Evolutionary conservation across 2,888 invertebrate genomes (phyloP).

Genomic region (Lagria hirta): DNA sequence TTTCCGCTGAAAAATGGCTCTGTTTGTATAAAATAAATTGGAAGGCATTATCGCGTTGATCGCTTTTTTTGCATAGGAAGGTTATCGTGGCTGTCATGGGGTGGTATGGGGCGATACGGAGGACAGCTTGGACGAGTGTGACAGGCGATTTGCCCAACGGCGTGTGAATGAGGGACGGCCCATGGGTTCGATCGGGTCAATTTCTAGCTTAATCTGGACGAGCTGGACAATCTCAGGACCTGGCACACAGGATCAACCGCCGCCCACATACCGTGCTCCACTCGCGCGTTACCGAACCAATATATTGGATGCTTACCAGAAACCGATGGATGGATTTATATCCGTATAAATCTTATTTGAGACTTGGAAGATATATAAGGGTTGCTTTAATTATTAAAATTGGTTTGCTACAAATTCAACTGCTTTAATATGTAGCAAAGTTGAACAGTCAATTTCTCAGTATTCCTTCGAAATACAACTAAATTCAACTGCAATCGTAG

Average conservation of each 20-base stretch:
- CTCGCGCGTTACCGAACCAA: constrained; percentile 42
- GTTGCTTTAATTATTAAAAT: no score
- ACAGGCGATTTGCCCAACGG: constrained; percentile 53
- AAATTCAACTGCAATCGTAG: no score
- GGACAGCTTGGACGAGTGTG: constrained; percentile 40
- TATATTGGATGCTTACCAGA: constrained; percentile 51
- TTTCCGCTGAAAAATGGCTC: no score
- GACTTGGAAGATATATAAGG: no score
- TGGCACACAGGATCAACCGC: constrained; percentile 37
- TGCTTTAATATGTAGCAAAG: no score
- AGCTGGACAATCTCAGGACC: constrained; percentile 49
- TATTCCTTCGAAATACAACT: no score
- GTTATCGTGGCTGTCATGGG: constrained; percentile 4
- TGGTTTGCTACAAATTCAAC: no score
- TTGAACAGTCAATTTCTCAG: no score
- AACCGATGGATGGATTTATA: constrained; percentile 42
- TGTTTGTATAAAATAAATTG: constrained; percentile 11
- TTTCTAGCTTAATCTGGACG: constrained; percentile 53
- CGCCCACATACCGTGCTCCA: constrained; percentile 30
- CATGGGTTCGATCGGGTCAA: constrained; percentile 50
- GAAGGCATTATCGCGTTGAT: constrained; percentile 8
- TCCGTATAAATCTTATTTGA: constrained; percentile 39
- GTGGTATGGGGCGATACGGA: constrained; percentile 9
- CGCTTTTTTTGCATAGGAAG: constrained; percentile 13
- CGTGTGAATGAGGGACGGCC: constrained; percentile 54